These are phyloP conservation scores for Sula dactylatra DNA, from an alignment of 2,113 vertebrate species.

Conservation along the genomic window DNA sequence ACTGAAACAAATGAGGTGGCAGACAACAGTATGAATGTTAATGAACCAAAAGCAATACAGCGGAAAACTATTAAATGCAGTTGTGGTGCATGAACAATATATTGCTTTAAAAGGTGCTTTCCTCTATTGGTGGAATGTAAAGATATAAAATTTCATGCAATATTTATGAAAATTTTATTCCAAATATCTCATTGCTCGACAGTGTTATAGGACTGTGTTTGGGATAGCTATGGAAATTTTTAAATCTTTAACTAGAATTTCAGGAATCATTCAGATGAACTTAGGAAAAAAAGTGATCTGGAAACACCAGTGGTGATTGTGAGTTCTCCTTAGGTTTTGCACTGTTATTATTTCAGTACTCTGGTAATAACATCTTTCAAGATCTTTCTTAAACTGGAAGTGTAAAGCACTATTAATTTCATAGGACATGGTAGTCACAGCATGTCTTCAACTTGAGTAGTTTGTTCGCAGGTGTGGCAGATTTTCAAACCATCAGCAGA, in stretches of 20 bases:
- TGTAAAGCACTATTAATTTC: neutral
- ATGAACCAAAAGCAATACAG: constrained; percentile 56
- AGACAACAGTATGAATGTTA: constrained; percentile 67
- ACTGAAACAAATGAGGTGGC: constrained; percentile 64
- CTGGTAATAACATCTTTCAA: neutral
- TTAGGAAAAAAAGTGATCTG: neutral
- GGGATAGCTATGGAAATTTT: neutral
- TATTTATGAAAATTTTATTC: constrained; percentile 6
- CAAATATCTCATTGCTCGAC: constrained; percentile 4
- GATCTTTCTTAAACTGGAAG: neutral
- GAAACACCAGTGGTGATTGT: neutral
- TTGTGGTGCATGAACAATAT: constrained; percentile 61
- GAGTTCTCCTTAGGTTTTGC: neutral
- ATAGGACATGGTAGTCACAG: neutral
- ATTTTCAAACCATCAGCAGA: neutral
- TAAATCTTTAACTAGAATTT: constrained; percentile 41
- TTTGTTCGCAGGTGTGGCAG: neutral
- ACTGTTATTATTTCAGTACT: neutral
- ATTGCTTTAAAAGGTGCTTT: constrained; percentile 57
- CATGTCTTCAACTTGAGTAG: neutral
- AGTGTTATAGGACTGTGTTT: neutral
- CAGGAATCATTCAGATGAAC: neutral
- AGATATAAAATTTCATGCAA: neutral
- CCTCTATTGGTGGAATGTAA: constrained; percentile 15
- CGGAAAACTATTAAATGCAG: constrained; percentile 62